Conservation (phyloP, 92 coral and sea anemone genomes). For the Blastomussa wellsi region DNA sequence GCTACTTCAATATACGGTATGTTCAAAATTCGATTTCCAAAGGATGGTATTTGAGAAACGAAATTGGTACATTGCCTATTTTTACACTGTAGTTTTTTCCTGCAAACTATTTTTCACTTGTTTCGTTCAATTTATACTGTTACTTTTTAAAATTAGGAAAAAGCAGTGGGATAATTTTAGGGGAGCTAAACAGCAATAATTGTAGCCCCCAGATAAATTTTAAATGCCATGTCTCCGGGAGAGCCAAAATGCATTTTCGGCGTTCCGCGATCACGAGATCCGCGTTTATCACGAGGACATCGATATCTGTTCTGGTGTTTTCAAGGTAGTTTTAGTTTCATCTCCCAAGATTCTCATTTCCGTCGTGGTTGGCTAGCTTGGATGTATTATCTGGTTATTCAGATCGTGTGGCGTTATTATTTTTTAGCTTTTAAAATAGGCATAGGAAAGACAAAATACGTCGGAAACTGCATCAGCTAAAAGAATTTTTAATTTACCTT, state of each 20-base stretch:
- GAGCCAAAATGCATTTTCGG: neutral
- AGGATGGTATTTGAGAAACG: neutral
- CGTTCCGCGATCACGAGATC: neutral
- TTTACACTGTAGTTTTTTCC: neutral
- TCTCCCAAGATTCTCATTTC: neutral
- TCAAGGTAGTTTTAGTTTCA: neutral
- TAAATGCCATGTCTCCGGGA: neutral
- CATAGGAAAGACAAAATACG: neutral
- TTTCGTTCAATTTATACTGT: neutral
- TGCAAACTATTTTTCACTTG: neutral
- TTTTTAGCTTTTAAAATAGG: neutral
- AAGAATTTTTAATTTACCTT: neutral
- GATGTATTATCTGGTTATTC: neutral
- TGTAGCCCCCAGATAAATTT: neutral
- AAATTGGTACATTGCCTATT: neutral
- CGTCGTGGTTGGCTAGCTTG: neutral
- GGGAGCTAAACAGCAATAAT: neutral
- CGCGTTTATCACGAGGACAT: too few species aligned
- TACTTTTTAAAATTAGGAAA: neutral
- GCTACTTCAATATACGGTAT: neutral
- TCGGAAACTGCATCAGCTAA: neutral
- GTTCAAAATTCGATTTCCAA: neutral
- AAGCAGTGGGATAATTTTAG: neutral
- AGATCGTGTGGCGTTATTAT: neutral
- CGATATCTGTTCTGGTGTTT: too few species aligned